Conservation (phyloP, 92 coral and sea anemone genomes). For the Galaxea fascicularis region DNA sequence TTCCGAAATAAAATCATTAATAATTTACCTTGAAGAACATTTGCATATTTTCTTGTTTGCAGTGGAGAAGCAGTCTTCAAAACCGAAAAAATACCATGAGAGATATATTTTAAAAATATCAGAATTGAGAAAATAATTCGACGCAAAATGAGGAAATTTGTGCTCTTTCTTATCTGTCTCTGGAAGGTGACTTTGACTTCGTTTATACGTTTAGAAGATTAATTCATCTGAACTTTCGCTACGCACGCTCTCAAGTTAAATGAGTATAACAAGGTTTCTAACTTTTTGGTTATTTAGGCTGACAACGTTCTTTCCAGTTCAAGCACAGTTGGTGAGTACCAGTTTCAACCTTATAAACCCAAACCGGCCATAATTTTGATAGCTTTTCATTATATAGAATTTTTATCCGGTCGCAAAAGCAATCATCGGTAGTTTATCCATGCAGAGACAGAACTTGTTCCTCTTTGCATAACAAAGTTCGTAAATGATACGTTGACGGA, state of each 20-base stretch:
- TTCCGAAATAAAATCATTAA: conserved; percentile 34
- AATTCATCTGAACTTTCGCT: not conserved
- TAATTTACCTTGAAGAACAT: conserved; percentile 51
- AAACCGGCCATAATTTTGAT: not conserved
- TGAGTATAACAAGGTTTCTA: not conserved
- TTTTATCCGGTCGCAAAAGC: no score
- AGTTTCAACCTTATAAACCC: not conserved
- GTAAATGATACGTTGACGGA: not conserved
- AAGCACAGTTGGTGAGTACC: conserved; percentile 17
- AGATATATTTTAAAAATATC: not conserved
- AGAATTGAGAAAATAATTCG: not conserved
- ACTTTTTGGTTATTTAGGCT: conserved; percentile 13
- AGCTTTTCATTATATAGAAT: no score
- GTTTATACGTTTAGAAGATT: not conserved
- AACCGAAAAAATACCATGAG: not conserved
- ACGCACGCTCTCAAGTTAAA: not conserved
- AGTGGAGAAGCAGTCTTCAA: not conserved
- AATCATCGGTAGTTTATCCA: no score
- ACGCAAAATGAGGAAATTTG: conserved; percentile 18
- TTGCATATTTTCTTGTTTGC: conserved; percentile 51
- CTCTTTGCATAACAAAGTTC: not conserved
- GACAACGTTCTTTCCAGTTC: not conserved
- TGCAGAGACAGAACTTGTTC: not conserved
- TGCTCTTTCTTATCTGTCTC: not conserved
- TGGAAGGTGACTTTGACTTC: conserved; percentile 14